Percentiles rank a stretch among this genome's conserved stretches.
These are phyloP conservation scores for Phrynosoma platyrhinos DNA, from an alignment of 2,113 vertebrate species.

Conservation along the genomic window DNA sequence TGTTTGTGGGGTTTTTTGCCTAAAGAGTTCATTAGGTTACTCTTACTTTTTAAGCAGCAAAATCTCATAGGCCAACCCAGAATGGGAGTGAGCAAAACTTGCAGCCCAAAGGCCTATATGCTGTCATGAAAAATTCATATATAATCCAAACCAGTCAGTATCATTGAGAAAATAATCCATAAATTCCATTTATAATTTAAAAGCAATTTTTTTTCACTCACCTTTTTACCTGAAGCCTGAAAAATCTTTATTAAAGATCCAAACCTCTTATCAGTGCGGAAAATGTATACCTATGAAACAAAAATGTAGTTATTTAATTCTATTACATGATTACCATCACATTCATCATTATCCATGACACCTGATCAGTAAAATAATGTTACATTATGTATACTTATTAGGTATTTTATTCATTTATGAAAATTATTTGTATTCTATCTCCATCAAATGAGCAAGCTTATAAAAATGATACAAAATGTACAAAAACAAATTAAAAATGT, in stretches of 20 bases:
- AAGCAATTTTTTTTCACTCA: slow-evolving; percentile 71
- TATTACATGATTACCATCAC: background rate
- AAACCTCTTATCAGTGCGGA: slow-evolving; percentile 88
- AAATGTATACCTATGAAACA: slow-evolving; percentile 91
- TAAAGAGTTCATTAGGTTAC: background rate
- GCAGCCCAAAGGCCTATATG: background rate
- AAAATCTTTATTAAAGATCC: slow-evolving; percentile 91
- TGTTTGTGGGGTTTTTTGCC: no score
- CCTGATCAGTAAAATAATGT: background rate
- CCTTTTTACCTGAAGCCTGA: slow-evolving; percentile 96
- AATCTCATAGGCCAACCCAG: background rate
- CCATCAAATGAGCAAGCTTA: background rate
- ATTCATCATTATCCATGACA: background rate
- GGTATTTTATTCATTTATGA: background rate
- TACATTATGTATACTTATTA: background rate
- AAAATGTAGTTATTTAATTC: background rate
- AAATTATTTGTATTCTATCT: background rate
- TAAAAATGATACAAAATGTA: background rate
- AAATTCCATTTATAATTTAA: background rate
- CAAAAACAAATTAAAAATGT: background rate
- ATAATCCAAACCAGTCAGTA: slow-evolving; percentile 9
- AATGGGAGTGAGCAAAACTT: no score
- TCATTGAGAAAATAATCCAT: background rate
- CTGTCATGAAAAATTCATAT: background rate
- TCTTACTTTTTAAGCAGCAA: background rate